Conservation (phyloP, 2,888 invertebrate species). For the Chydorus sphaericus region DNA sequence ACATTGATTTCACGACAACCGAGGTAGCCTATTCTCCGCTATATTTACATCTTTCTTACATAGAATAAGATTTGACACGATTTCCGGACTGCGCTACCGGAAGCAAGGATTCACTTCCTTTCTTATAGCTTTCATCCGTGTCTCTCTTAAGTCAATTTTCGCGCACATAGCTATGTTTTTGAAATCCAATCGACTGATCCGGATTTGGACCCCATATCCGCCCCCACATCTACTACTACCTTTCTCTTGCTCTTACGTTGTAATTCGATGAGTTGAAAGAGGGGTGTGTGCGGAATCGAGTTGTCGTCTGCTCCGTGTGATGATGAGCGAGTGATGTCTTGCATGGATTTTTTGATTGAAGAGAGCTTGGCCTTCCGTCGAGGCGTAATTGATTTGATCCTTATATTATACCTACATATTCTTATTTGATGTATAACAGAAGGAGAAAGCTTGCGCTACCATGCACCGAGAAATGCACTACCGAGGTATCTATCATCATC, state of each 20-base stretch:
- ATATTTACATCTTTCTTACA: neutral
- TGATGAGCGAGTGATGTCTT: neutral
- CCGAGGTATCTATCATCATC: conserved; percentile 44
- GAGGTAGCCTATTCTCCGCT: conserved; percentile 34
- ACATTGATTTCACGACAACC: conserved; percentile 84
- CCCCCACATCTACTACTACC: neutral
- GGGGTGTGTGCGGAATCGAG: too few species aligned
- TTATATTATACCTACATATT: conserved; percentile 19
- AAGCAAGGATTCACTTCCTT: too few species aligned
- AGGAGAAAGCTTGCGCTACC: conserved; percentile 71
- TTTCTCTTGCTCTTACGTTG: neutral
- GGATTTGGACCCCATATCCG: neutral
- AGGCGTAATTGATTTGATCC: conserved; percentile 13
- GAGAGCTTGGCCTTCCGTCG: neutral
- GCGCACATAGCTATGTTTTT: too few species aligned
- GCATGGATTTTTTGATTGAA: neutral
- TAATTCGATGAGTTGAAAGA: neutral
- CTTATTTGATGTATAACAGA: conserved; percentile 39
- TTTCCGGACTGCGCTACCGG: too few species aligned
- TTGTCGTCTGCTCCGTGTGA: neutral
- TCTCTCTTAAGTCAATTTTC: too few species aligned
- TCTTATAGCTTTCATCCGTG: neutral
- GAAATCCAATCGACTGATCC: neutral
- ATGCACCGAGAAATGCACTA: conserved; percentile 88
- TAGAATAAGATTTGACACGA: too few species aligned